These are phyloP conservation scores for Montipora foliosa DNA, from an alignment of 64 coral and sea anemone species.

Conservation along the genomic window DNA sequence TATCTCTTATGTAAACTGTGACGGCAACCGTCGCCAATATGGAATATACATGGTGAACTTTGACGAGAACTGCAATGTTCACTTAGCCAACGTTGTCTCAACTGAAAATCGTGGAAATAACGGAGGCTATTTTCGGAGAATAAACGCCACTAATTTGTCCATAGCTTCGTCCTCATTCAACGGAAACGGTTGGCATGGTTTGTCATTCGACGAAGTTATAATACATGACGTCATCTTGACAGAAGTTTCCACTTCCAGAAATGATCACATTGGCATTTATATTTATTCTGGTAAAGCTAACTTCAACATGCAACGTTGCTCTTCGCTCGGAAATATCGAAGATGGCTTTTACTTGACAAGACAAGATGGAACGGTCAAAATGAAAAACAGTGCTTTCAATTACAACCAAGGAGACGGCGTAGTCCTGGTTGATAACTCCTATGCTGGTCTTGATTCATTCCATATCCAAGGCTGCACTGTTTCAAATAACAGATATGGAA, in stretches of 20 bases:
- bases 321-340: conserved; percentile 30
- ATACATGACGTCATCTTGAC: neutral
- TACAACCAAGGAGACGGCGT: conserved; percentile 57
- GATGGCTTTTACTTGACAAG: conserved; percentile 57
- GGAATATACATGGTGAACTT: conserved; percentile 1
- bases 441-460: neutral
- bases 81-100: neutral
- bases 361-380: conserved; percentile 55
- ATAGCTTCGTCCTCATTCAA: conserved; percentile 28
- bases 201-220: neutral
- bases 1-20: neutral
- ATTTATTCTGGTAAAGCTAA: conserved; percentile 24
- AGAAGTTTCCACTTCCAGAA: conserved; percentile 37
- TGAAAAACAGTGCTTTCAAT: conserved; percentile 11
- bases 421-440: neutral
- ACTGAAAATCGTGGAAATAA: neutral
- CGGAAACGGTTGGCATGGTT: conserved; percentile 38
- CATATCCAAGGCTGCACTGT: conserved; percentile 7
- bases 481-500: conserved; percentile 16
- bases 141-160: neutral
- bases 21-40: neutral
- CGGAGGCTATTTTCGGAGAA: neutral
- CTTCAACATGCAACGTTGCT: conserved; percentile 27
- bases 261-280: conserved; percentile 32
- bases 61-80: neutral